Evolutionary conservation across 1,140 invertebrate species (phyloP), one percentile per base, ranked within the genome.

Genomic region (Pararge aegeria): DNA sequence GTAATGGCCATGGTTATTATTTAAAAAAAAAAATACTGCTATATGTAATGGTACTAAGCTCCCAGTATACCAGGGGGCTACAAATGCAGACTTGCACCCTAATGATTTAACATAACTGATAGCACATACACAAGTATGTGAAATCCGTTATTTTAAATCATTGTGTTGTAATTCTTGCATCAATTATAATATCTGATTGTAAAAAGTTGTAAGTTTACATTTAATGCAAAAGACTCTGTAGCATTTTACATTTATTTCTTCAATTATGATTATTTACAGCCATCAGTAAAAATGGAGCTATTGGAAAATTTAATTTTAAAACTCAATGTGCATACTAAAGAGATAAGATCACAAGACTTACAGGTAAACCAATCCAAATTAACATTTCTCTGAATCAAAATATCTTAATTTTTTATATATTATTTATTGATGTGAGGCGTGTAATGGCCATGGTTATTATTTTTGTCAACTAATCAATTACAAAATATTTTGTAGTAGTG

Each of bases 311-410:
- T 66, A 38, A 48, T 64, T 21, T 53, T 48, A 44, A 69, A 64
- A 52, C 48, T 78, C 15, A 66, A 64, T 20, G 46, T 73, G 24
- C 37, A 64, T 44, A 76, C 73, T 30, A n/a, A 20, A 49, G 38
- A 68, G 18, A 48, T 82, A 46, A 20, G 9, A 19, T 7, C 18
- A 20, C 18, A 46, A 46, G 42, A 20, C 19, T 20, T 46, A 20
- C 77, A 80, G 75, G 79, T 80, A 46, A 75, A 16, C 16, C 6
- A 37, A n/a, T 37, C 13, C 12, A 12, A 12, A 12, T 7, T 10
- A 1, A 34, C n/a, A n/a, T 12, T 10, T 0, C 7, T 34, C 29
- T 12, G 30, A 3, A 4, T 34, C 30, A 0, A 34, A 12, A 34
- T 1, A 3, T 2, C 30, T 12, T 12, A 4, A 0, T 7, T 27